A percentile compares a stretch with the other conserved stretches of the same genome.
Evolutionary conservation across 1,140 invertebrate genomes (phyloP).

Genomic region (Bombus picipes): DNA sequence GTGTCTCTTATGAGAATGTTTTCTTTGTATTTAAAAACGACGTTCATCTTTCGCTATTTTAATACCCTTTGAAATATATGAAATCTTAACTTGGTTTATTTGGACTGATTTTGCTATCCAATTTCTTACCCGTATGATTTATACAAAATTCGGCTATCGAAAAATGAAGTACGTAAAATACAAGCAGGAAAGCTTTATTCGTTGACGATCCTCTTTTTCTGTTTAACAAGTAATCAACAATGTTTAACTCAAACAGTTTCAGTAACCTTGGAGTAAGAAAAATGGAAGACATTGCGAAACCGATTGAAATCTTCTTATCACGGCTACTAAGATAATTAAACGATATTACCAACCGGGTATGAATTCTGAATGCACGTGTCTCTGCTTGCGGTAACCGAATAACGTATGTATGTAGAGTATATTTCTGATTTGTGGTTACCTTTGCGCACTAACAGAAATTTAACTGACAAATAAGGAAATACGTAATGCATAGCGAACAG

Average conservation of each 20-base stretch:
- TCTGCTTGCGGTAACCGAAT: background rate
- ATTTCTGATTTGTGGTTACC: background rate
- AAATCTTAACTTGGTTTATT: background rate
- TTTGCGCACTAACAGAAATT: background rate
- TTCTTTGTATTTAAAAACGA: no score
- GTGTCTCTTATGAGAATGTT: no score
- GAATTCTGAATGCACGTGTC: slow-evolving; percentile 15
- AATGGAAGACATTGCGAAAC: slow-evolving; percentile 26
- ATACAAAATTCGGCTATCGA: background rate
- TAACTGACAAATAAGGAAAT: background rate
- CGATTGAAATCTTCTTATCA: slow-evolving; percentile 60
- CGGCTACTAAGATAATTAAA: slow-evolving; percentile 30
- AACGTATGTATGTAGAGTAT: background rate
- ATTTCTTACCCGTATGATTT: background rate
- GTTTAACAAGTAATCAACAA: slow-evolving; percentile 21
- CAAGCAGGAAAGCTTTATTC: background rate
- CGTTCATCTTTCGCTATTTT: background rate
- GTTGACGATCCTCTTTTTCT: background rate
- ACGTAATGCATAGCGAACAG: background rate
- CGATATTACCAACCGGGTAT: slow-evolving; percentile 3
- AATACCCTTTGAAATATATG: no score
- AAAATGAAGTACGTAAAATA: background rate
- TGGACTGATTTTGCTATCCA: background rate
- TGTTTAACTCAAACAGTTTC: slow-evolving; percentile 26
- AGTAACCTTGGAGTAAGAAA: slow-evolving; percentile 19